Percentiles rank a stretch among this genome's conserved stretches.
phyloP scores from a whole-genome alignment of 2,888 invertebrate species.

The Anaspis maculata region DNA sequence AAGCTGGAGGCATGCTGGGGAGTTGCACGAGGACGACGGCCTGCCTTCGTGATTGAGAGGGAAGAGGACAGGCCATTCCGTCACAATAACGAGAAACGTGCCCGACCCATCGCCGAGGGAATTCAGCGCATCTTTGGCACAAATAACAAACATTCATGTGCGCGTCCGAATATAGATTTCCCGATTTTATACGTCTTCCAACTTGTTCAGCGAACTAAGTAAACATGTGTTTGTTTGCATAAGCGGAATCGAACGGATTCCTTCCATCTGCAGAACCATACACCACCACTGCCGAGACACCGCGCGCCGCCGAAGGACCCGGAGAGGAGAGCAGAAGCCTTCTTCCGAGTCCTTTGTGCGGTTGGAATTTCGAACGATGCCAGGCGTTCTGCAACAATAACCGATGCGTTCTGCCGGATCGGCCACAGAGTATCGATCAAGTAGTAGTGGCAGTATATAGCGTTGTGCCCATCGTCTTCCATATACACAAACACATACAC shows the following conservation, averaged over 20 bases:
- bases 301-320: not conserved
- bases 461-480: too few species aligned
- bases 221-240: constrained; percentile 35
- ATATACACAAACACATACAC: too few species aligned
- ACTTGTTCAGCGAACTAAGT: constrained; percentile 32
- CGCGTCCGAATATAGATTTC: constrained; percentile 33
- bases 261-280: constrained; percentile 6
- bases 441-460: too few species aligned
- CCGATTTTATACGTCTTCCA: constrained; percentile 32
- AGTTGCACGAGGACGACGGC: too few species aligned
- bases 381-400: not conserved
- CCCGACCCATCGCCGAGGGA: constrained; percentile 26
- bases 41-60: constrained; percentile 13
- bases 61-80: constrained; percentile 15
- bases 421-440: too few species aligned
- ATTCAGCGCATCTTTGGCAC: constrained; percentile 31
- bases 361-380: not conserved
- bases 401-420: not conserved
- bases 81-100: constrained; percentile 33
- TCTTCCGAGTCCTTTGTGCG: not conserved
- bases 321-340: not conserved
- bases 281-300: too few species aligned
- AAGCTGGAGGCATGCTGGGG: too few species aligned
- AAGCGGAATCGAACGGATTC: constrained; percentile 30
- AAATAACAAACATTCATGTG: constrained; percentile 24